Evolutionary conservation across 2,113 vertebrate genomes (phyloP).

Genomic region (Cyprinodon brontotheroides): DNA sequence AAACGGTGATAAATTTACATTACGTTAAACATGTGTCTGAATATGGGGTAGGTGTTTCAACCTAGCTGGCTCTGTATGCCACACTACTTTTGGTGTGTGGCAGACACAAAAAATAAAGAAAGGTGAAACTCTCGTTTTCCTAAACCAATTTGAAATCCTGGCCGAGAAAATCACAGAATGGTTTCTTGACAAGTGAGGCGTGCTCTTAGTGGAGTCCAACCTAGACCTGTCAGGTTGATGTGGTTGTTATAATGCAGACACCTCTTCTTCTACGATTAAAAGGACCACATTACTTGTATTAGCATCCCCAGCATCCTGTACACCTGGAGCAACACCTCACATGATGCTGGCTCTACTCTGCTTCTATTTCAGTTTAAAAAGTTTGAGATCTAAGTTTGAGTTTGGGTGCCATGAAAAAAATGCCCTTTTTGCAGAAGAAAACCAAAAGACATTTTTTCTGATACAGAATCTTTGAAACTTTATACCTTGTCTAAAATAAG

Average conservation of each 20-base stretch:
- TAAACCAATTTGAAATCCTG: background rate
- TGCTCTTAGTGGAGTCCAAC: background rate
- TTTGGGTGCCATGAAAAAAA: constrained; percentile 30
- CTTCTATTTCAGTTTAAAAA: background rate
- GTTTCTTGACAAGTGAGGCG: background rate
- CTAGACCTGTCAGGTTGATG: background rate
- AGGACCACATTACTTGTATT: background rate
- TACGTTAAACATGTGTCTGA: too few species aligned
- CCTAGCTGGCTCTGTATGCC: too few species aligned
- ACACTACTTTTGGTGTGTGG: too few species aligned
- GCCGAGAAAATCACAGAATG: background rate
- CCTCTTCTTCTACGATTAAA: background rate
- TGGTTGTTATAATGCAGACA: background rate
- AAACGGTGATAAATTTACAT: too few species aligned
- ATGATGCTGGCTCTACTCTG: background rate
- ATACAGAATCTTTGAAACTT: constrained; percentile 19
- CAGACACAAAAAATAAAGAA: too few species aligned
- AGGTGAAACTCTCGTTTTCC: too few species aligned
- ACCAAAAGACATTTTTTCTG: constrained; percentile 34
- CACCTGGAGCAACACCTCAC: background rate
- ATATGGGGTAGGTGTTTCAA: too few species aligned
- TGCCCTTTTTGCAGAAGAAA: constrained; percentile 35
- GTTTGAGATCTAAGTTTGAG: background rate
- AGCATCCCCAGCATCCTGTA: background rate
- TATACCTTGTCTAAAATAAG: constrained; percentile 45